Evolutionary conservation across 2,113 vertebrate genomes (phyloP), one percentile per base, ranked within the genome.

Genomic region (Climacteris rufus): DNA sequence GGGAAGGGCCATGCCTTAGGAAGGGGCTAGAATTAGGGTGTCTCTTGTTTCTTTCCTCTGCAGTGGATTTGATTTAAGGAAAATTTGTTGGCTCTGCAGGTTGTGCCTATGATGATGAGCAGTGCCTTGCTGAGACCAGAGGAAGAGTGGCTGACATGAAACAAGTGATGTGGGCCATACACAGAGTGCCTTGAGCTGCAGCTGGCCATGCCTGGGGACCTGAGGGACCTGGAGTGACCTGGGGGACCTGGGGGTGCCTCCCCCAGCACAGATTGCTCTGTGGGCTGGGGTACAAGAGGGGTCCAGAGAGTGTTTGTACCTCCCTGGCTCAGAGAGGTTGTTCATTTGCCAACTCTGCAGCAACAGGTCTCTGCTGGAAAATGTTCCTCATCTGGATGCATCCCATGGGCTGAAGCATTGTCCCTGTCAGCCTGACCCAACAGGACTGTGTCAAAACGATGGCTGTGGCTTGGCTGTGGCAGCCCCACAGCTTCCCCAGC

Each of bases 361-460:
- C 25, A 31, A 9, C 0, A 0, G 4, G 23, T 11, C 21, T 66
- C 35, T 28, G 31, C 16, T 33, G 44, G 42, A 77, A 93, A 65
- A 28, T 17, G 28, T 56, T 78, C n/a, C 24, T 49, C 45, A 65
- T 53, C 20, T 8, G 4, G 45, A 13, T 49, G 27, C 11, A 33
- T 52, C 22, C 59, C 40, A 40, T 10, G 40, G 35, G 31, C 40
- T 5, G 10, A 69, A 91, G 19, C 7, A 0, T 10, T n/a, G 45
- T 72, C 44, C 33, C 9, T 68, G 59, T 28, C 13, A 19, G 24
- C 31, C 50, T 74, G 2, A 15, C 17, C 39, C 0, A 0, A 9
- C 53, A 44, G 1, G 1, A n/a, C n/a, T n/a, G n/a, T n/a, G n/a
- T n/a, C 56, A 35, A 33, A 17, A 12, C 0, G 1, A 3, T 0